phyloP scores from a whole-genome alignment of 2,888 invertebrate genomes.

The Polydrusus pterygomalis region DNA sequence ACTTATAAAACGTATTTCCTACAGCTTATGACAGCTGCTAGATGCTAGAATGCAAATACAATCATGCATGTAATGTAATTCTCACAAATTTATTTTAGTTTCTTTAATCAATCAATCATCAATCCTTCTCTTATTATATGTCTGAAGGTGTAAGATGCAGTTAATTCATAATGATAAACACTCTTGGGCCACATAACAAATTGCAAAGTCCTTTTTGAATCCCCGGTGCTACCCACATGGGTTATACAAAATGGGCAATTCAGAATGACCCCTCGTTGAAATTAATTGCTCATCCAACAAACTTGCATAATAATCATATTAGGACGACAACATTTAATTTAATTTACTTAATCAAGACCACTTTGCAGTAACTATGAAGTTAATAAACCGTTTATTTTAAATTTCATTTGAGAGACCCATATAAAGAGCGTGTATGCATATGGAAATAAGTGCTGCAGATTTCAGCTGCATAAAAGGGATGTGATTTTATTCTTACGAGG shows the following conservation, averaged over 20 bases:
- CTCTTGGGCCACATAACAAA: background rate
- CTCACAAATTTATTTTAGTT: no score
- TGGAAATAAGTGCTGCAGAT: background rate
- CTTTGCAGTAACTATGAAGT: conserved; percentile 50
- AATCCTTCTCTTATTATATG: no score
- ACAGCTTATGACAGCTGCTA: no score
- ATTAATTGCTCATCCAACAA: conserved; percentile 39
- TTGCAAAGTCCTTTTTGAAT: background rate
- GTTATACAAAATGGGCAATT: conserved; percentile 17
- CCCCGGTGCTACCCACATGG: conserved; percentile 14
- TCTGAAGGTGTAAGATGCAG: no score
- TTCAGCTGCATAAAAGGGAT: background rate
- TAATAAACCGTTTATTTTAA: conserved; percentile 44
- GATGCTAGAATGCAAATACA: no score
- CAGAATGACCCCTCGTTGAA: conserved; percentile 34
- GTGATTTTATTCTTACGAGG: background rate
- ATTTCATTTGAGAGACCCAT: conserved; percentile 33
- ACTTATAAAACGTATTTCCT: no score
- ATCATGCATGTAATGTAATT: no score
- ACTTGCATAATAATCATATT: conserved; percentile 46
- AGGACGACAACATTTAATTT: conserved; percentile 50
- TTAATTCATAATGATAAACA: background rate
- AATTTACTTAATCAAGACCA: conserved; percentile 53
- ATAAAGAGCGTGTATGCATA: conserved; percentile 25
- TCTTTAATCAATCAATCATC: no score